A percentile compares a stretch with the other conserved stretches of the same genome.
Evolutionary conservation across 2,888 invertebrate genomes (phyloP).

Genomic region (Nasonia oneida): DNA sequence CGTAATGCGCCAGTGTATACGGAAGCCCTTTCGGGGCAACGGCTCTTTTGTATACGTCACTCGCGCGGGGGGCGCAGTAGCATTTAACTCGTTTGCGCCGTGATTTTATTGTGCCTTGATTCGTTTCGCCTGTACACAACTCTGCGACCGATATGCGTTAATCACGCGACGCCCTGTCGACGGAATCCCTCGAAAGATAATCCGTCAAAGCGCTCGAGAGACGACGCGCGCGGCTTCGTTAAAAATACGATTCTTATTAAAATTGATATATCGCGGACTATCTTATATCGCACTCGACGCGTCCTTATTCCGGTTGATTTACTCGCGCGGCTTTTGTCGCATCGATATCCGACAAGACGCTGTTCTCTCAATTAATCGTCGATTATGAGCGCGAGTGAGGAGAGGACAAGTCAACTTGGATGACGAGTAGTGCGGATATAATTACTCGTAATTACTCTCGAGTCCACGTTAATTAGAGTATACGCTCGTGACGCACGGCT

Average conservation of each 20-base stretch:
- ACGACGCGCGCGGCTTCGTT: not conserved
- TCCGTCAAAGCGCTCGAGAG: no score
- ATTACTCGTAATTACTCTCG: not conserved
- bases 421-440: not conserved
- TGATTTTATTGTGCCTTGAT: no score
- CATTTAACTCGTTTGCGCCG: no score
- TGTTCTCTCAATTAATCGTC: not conserved
- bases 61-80: not conserved
- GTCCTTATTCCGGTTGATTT: not conserved
- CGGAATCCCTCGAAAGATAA: no score
- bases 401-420: not conserved
- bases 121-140: no score
- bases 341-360: not conserved
- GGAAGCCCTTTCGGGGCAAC: not conserved
- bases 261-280: constrained; percentile 16
- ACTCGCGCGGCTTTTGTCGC: not conserved
- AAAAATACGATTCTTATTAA: constrained; percentile 27
- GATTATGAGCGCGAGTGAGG: not conserved
- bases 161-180: no score
- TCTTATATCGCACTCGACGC: not conserved
- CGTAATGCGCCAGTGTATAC: not conserved
- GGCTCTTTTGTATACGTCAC: not conserved
- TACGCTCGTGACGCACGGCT: not conserved
- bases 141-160: no score
- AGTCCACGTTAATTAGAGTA: not conserved